Conservation (phyloP, 2,888 invertebrate species). For the Lampropteryx suffumata region DNA sequence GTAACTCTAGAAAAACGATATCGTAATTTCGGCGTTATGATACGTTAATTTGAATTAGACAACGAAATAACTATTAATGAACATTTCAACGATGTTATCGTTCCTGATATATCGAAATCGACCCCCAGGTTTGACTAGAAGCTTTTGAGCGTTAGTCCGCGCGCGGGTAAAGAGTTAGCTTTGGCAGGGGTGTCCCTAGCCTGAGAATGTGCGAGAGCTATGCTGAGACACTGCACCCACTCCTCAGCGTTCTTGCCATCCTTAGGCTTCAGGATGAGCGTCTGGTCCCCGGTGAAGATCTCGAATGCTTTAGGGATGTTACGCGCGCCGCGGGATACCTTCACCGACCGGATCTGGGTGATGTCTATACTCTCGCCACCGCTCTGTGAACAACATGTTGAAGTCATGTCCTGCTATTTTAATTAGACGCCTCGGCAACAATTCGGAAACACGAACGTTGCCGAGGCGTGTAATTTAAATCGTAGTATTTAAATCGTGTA, state of each 20-base stretch:
- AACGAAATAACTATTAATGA: too few species aligned
- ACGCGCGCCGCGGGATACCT: slow-evolving; percentile 94
- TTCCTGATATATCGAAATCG: too few species aligned
- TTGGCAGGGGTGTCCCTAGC: slow-evolving; percentile 82
- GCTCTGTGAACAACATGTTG: slow-evolving; percentile 86
- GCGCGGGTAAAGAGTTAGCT: slow-evolving; percentile 75
- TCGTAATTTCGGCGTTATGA: too few species aligned
- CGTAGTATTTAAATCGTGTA: too few species aligned
- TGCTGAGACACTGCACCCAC: slow-evolving; percentile 97
- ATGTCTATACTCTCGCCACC: slow-evolving; percentile 94
- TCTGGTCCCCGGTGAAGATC: slow-evolving; percentile 97
- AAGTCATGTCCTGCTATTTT: too few species aligned
- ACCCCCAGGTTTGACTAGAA: slow-evolving; percentile 51
- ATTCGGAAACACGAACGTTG: too few species aligned
- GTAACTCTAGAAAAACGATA: too few species aligned
- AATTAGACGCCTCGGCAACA: too few species aligned
- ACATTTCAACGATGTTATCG: too few species aligned
- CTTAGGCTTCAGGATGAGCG: slow-evolving; percentile 95
- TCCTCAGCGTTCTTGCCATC: slow-evolving; percentile 97
- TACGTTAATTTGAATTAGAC: too few species aligned
- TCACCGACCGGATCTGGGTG: slow-evolving; percentile 96
- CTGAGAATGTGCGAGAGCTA: slow-evolving; percentile 95
- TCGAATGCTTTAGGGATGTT: slow-evolving; percentile 98
- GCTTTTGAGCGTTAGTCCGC: slow-evolving; percentile 76
- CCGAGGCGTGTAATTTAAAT: too few species aligned